Evolutionary conservation across 2,113 vertebrate species (phyloP).

Genomic region (Clinocottus analis): DNA sequence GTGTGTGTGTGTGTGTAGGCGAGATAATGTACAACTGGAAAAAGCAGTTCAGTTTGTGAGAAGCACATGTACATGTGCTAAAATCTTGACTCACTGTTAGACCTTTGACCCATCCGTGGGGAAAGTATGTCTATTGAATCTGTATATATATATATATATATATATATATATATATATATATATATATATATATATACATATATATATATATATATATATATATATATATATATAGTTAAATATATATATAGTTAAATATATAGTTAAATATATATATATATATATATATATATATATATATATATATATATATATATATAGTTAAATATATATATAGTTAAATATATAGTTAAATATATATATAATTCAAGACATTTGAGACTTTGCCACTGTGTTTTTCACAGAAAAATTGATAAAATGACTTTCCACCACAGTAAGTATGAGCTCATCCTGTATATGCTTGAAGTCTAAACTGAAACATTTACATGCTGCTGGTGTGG

Average conservation of each 20-base stretch:
- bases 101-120: not conserved
- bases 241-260: too few relatives aligned
- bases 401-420: not conserved
- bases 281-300: too few relatives aligned
- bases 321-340: too few relatives aligned
- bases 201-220: not conserved
- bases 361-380: not conserved
- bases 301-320: too few relatives aligned
- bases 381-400: not conserved
- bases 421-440: not conserved
- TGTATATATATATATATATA: not conserved
- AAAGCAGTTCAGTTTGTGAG: too few relatives aligned
- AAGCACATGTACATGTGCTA: too few relatives aligned
- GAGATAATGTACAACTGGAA: too few relatives aligned
- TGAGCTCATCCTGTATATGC: not conserved
- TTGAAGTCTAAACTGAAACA: conserved; percentile 13
- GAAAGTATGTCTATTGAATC: not conserved
- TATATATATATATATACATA: not conserved
- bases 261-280: too few relatives aligned
- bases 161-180: not conserved
- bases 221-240: too few relatives aligned
- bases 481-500: conserved; percentile 10
- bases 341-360: too few relatives aligned
- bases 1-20: too few relatives aligned
- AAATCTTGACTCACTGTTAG: not conserved